Percentiles rank a stretch among this genome's conserved stretches.
Conservation (phyloP, 2,113 vertebrate genomes). For the Eublepharis macularius region DNA sequence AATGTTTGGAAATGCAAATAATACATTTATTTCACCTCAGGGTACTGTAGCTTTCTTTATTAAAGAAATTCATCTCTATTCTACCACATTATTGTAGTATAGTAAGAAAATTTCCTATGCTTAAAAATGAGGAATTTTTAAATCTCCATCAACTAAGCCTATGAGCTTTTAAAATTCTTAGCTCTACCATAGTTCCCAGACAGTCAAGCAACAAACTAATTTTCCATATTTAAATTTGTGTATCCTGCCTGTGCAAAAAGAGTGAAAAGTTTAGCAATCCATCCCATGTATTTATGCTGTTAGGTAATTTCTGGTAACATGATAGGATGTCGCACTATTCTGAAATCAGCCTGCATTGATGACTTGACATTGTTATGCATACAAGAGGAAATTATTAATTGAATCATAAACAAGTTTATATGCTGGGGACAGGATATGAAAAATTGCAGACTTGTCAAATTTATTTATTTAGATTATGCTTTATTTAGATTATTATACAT, state of each 20-base stretch:
- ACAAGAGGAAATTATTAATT: too few species aligned
- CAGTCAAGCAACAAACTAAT: not conserved
- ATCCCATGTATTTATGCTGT: not conserved
- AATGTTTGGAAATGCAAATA: constrained; percentile 68
- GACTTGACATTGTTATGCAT: too few species aligned
- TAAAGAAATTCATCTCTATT: constrained; percentile 58
- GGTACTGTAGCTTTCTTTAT: constrained; percentile 49
- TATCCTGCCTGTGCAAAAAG: not conserved
- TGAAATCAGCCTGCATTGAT: too few species aligned
- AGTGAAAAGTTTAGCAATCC: not conserved
- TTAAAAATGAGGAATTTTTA: not conserved
- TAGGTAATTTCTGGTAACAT: too few species aligned
- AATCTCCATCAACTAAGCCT: not conserved
- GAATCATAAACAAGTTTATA: too few species aligned
- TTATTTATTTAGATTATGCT: too few species aligned
- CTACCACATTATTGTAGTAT: constrained; percentile 17
- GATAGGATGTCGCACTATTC: too few species aligned
- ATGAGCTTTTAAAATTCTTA: not conserved
- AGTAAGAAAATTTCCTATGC: not conserved
- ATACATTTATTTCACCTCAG: constrained; percentile 62
- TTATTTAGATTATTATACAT: too few species aligned
- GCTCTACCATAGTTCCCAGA: not conserved
- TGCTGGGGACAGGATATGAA: too few species aligned
- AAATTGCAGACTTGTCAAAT: too few species aligned
- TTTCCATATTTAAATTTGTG: not conserved